Percentiles rank a stretch among this genome's conserved stretches.
Evolutionary conservation across 2,113 vertebrate species (phyloP).

Genomic region (Gallinago jamesoni): DNA sequence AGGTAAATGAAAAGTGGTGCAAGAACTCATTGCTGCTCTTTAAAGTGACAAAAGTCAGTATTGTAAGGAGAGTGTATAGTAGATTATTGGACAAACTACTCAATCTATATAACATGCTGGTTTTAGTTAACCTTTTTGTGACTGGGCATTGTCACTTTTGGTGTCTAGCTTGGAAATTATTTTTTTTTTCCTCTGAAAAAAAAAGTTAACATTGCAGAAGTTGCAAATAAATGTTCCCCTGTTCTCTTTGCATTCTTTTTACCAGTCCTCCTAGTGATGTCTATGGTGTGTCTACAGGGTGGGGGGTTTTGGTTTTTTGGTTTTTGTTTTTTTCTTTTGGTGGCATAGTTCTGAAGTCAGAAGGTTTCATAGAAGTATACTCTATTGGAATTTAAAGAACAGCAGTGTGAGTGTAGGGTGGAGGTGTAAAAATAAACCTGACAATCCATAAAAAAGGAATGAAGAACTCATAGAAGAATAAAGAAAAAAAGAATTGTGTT

Average conservation of each 20-base stretch:
- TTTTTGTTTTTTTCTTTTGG: neutral
- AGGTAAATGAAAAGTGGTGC: conserved; percentile 79
- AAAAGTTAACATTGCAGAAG: neutral
- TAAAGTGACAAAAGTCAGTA: neutral
- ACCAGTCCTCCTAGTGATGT: neutral
- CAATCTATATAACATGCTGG: neutral
- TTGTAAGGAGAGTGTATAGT: neutral
- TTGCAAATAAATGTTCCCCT: neutral
- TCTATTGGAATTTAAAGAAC: neutral
- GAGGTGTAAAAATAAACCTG: neutral
- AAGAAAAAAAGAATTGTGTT: neutral
- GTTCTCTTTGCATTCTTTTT: neutral
- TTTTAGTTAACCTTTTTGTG: neutral
- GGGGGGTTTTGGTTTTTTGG: too few relatives aligned
- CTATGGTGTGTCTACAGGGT: neutral
- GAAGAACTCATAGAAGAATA: neutral
- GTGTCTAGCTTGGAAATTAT: neutral
- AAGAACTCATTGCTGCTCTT: neutral
- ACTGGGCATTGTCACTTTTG: neutral
- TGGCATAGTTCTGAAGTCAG: neutral
- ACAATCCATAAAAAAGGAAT: neutral
- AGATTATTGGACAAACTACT: neutral
- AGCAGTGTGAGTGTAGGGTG: neutral
- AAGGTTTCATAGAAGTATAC: neutral
- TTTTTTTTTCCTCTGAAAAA: neutral